These are phyloP conservation scores for Nansenia antarctica DNA, from an alignment of 2,113 vertebrate species.

Conservation along the genomic window DNA sequence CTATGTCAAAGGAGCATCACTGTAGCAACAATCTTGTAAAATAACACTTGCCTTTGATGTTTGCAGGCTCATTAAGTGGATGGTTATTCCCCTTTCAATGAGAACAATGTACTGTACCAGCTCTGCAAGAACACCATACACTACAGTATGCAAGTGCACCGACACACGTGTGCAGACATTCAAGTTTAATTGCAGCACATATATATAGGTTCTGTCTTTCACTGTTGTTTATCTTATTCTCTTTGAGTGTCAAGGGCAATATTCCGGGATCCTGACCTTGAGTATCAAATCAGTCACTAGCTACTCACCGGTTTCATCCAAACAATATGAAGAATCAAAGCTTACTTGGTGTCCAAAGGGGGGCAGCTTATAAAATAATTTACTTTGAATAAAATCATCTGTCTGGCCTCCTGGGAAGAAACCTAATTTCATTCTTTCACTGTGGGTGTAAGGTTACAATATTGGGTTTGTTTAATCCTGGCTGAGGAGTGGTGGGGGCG, in stretches of 20 bases:
- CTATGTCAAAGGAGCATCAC: constrained; percentile 21
- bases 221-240: constrained; percentile 10
- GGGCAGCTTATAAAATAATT: constrained; percentile 1
- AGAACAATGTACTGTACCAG: background rate
- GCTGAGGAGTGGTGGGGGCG: constrained; percentile 21
- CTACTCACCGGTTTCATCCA: background rate
- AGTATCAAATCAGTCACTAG: background rate
- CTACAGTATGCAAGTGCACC: background rate
- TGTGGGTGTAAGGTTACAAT: constrained; percentile 32
- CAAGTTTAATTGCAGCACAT: background rate
- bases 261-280: background rate
- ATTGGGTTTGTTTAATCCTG: constrained; percentile 33
- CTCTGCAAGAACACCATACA: background rate
- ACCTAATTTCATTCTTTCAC: constrained; percentile 23
- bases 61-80: background rate
- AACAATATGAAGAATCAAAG: background rate
- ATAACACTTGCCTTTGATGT: constrained; percentile 26
- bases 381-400: background rate
- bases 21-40: constrained; percentile 29
- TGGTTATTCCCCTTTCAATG: background rate
- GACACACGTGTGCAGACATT: background rate
- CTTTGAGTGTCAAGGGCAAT: constrained; percentile 12
- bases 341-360: background rate
- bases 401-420: constrained; percentile 7
- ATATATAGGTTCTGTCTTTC: background rate